A percentile compares a stretch with the other conserved stretches of the same genome.
phyloP scores from a whole-genome alignment of 1,140 invertebrate species.

The Adoxophyes honmai region DNA sequence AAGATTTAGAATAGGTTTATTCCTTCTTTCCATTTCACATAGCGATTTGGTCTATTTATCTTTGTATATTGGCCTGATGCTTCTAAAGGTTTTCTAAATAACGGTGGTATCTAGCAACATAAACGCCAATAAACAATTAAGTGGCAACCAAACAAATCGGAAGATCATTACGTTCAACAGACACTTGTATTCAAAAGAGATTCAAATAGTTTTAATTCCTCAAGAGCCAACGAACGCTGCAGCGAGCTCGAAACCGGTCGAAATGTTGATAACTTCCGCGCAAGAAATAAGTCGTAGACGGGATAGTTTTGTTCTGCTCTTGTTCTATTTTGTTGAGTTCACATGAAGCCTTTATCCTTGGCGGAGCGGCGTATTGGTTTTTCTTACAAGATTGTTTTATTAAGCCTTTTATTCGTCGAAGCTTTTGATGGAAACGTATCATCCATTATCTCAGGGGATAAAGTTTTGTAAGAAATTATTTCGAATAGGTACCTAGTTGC shows the following conservation, averaged over 20 bases:
- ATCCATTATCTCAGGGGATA: background rate
- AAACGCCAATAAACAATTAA: no score
- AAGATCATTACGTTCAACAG: no score
- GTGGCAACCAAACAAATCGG: no score
- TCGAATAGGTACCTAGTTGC: no score
- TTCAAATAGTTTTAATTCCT: constrained; percentile 14
- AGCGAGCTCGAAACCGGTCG: constrained; percentile 42
- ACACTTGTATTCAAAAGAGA: constrained; percentile 1
- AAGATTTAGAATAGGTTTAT: no score
- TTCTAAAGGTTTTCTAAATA: no score
- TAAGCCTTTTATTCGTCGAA: constrained; percentile 29
- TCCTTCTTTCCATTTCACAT: no score
- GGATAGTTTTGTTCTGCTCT: constrained; percentile 39
- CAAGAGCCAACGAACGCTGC: constrained; percentile 6
- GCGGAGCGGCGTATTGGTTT: constrained; percentile 44
- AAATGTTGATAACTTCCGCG: constrained; percentile 61
- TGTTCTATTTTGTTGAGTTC: constrained; percentile 47
- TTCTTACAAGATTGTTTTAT: constrained; percentile 48
- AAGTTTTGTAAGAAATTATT: background rate
- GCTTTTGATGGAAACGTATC: constrained; percentile 15
- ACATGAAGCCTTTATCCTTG: constrained; percentile 49
- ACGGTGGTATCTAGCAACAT: no score
- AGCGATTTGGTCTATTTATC: no score
- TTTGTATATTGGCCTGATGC: no score
- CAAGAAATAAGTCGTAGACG: constrained; percentile 48